Evolutionary conservation across 2,888 invertebrate genomes (phyloP).

Genomic region (Meiosimyza platycephala): DNA sequence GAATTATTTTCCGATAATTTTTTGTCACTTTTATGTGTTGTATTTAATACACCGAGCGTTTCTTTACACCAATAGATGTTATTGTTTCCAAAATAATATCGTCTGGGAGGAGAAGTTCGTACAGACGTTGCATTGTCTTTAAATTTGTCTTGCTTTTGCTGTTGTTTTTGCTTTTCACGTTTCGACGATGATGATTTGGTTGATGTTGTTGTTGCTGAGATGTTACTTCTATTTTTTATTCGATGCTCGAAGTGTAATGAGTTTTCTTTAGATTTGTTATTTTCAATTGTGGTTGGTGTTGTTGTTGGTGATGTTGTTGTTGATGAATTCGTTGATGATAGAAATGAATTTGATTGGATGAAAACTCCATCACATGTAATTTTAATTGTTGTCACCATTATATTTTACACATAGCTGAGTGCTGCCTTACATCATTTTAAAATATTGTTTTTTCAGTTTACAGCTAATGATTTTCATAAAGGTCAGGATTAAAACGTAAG

Average conservation of each 20-base stretch:
- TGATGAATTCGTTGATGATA: slow-evolving; percentile 51
- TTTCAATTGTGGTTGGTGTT: slow-evolving; percentile 23
- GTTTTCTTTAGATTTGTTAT: slow-evolving; percentile 22
- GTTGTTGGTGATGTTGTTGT: slow-evolving; percentile 36
- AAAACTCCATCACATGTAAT: slow-evolving; percentile 67
- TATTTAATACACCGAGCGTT: slow-evolving; percentile 40
- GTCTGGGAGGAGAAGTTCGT: slow-evolving; percentile 32
- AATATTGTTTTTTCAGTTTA: not conserved
- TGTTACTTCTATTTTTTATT: too few relatives aligned
- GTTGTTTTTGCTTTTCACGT: slow-evolving; percentile 28
- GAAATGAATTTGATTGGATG: slow-evolving; percentile 66
- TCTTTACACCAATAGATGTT: slow-evolving; percentile 62
- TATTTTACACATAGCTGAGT: slow-evolving; percentile 46
- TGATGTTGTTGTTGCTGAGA: too few relatives aligned
- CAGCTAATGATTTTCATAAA: too few relatives aligned
- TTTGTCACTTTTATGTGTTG: not conserved
- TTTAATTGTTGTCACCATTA: slow-evolving; percentile 67
- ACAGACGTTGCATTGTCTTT: slow-evolving; percentile 35
- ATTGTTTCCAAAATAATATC: slow-evolving; percentile 60
- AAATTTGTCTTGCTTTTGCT: slow-evolving; percentile 40
- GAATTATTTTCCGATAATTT: not conserved
- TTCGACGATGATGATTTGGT: slow-evolving; percentile 14
- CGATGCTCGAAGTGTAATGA: slow-evolving; percentile 40
- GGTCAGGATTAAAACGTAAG: too few relatives aligned
- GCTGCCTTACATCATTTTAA: slow-evolving; percentile 8